Base-by-base conservation (phyloP, 2,888 invertebrate genomes). In the Idaea straminata region DNA sequence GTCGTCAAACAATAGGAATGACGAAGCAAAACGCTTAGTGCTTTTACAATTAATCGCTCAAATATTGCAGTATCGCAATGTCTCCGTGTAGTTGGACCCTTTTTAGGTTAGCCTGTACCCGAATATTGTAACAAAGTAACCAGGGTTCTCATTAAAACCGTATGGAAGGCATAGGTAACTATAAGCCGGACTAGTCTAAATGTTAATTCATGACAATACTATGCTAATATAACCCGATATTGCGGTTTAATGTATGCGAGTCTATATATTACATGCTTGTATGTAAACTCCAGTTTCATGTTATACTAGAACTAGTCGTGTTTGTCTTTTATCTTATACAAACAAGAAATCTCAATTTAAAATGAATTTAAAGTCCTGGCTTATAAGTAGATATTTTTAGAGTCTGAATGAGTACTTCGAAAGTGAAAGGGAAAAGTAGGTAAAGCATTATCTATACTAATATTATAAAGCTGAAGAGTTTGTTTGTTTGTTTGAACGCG, bases 171-270 rank as follows among this genome's bases (percentile, higher is more conserved):
- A 25, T 60, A 60, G 60, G 60, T 60, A 63, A 5, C 57, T 13
- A 47, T 47, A 47, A 5, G 47, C 13, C 47, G 63, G 57, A 64
- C 64, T 81, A 82, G 80, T 88, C 84, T 87, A 86, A 87, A 89
- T 88, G 88, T 84, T 87, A 87, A 89, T 87, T 79, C 81, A 78
- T 75, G 81, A 84, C 87, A 88, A 88, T 86, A 85, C 84, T 88
- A 90, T 89, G 89, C 88, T 87, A 89, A 89, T 88, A 84, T 74
- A 73, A 76, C 72, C 74, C 76, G 77, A 84, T 84, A 86, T 88
- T 84, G 84, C 74, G 75, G 76, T 66, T 80, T 85, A 87, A 89
- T 88, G 78, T 88, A 88, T 85, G 83, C 84, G 77, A 72, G 64
- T 70, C 73, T 80, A 84, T 84, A 83, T 47, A 5, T 25, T 5